phyloP scores from a whole-genome alignment of 2,888 invertebrate species.

The Dryobota labecula region DNA sequence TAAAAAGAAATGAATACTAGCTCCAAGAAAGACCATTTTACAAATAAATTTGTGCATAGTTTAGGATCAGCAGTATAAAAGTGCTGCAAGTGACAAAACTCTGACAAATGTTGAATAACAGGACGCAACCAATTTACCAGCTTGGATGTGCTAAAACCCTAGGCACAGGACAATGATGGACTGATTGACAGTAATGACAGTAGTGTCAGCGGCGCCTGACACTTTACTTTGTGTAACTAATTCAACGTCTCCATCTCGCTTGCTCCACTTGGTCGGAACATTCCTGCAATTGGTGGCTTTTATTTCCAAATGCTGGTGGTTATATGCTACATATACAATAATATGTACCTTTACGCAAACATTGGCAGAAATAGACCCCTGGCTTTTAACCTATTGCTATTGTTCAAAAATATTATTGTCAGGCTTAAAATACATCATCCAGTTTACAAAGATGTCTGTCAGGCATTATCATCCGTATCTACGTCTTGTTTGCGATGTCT shows the following conservation, averaged over 20 bases:
- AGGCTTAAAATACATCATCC: slow-evolving; percentile 35
- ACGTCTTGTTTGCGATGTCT: slow-evolving; percentile 71
- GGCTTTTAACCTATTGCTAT: background rate
- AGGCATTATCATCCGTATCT: slow-evolving; percentile 65
- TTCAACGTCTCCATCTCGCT: background rate
- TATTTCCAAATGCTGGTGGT: background rate
- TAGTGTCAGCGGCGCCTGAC: background rate
- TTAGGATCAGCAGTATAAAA: background rate
- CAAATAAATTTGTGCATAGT: background rate
- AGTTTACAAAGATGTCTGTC: slow-evolving; percentile 56
- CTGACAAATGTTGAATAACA: slow-evolving; percentile 63
- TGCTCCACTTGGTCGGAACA: background rate
- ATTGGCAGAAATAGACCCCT: background rate
- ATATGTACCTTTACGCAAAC: too few relatives aligned
- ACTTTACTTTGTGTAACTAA: background rate
- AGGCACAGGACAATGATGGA: slow-evolving; percentile 17
- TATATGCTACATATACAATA: background rate
- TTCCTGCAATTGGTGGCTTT: background rate
- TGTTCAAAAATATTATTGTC: slow-evolving; percentile 4
- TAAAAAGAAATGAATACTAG: background rate
- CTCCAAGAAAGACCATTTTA: slow-evolving; percentile 8
- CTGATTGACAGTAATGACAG: slow-evolving; percentile 24
- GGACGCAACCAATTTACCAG: slow-evolving; percentile 52
- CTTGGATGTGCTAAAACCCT: slow-evolving; percentile 22
- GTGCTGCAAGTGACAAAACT: slow-evolving; percentile 21